Conservation (phyloP, 2,797 vertebrate genomes). For the Sus cebifrons region DNA sequence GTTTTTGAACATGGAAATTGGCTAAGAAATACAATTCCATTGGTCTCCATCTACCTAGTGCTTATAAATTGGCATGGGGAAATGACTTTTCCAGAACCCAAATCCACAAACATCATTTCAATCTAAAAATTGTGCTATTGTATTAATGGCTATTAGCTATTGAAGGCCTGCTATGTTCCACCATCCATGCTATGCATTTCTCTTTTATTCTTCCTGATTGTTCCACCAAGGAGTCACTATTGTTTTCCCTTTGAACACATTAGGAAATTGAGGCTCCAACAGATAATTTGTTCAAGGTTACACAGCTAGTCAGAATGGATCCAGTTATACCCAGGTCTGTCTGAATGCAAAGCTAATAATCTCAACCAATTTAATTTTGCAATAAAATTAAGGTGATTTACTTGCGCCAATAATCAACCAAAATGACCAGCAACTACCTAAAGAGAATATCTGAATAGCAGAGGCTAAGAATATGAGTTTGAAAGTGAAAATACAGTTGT, state of each 20-base stretch:
- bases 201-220: background rate
- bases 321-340: background rate
- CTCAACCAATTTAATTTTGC: background rate
- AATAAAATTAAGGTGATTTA: background rate
- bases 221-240: background rate
- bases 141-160: background rate
- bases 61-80: background rate
- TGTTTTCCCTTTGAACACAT: background rate
- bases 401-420: background rate
- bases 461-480: background rate
- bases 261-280: background rate
- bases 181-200: rapidly evolving
- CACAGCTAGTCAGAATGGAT: background rate
- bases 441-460: background rate
- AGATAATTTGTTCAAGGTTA: background rate
- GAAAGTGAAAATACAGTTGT: background rate
- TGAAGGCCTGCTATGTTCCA: background rate
- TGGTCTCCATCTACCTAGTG: background rate
- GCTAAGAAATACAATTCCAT: background rate
- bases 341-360: background rate
- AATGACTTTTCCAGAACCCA: background rate
- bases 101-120: background rate
- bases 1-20: conserved; percentile 56
- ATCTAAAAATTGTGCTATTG: background rate
- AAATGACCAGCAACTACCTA: background rate